Percentiles rank a stretch among this genome's conserved stretches.
These are phyloP conservation scores for Forficula auricularia DNA, from an alignment of 1,140 invertebrate species.

Conservation along the genomic window DNA sequence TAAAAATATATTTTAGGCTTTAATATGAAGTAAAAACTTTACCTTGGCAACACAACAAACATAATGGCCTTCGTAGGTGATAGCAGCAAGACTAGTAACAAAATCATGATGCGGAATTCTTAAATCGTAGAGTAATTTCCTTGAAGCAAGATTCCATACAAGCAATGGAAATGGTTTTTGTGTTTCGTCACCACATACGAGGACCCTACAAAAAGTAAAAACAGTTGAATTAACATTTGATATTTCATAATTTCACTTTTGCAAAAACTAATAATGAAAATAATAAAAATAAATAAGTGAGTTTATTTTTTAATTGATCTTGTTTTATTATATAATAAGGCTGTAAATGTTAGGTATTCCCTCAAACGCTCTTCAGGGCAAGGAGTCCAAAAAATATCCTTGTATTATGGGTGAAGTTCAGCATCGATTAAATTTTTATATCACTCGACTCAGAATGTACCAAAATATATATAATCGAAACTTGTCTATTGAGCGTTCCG, in stretches of 20 bases:
- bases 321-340: no score
- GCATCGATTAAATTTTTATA: no score
- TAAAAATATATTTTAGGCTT: neutral
- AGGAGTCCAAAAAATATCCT: no score
- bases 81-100: slow-evolving; percentile 60
- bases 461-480: no score
- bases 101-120: slow-evolving; percentile 78
- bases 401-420: no score
- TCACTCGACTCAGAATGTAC: no score
- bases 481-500: no score
- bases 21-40: slow-evolving; percentile 7
- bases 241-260: neutral
- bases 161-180: slow-evolving; percentile 78
- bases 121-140: slow-evolving; percentile 70
- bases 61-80: slow-evolving; percentile 64
- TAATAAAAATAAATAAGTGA: no score
- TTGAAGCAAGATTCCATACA: slow-evolving; percentile 68
- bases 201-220: slow-evolving; percentile 34
- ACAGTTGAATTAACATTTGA: neutral
- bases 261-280: no score
- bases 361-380: no score
- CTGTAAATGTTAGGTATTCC: no score
- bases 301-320: no score
- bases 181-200: slow-evolving; percentile 79
- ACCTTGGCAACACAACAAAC: slow-evolving; percentile 39